phyloP scores from a whole-genome alignment of 2,888 invertebrate genomes.

The Hemistola chrysoprasaria region DNA sequence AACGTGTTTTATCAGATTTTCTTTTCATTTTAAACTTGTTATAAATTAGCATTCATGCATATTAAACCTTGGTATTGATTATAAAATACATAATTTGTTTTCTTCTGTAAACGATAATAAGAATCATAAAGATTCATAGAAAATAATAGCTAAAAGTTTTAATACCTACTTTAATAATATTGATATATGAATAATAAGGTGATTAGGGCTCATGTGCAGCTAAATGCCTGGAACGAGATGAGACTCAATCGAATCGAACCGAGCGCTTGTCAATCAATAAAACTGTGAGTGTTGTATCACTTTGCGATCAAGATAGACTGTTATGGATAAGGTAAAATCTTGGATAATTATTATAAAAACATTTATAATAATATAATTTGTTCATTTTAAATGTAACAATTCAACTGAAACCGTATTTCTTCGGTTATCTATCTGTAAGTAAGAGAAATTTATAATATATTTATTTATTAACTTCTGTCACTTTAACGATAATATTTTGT shows the following conservation, averaged over 20 bases:
- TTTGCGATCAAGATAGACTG: slow-evolving; percentile 45
- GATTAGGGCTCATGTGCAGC: slow-evolving; percentile 54
- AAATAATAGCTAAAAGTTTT: slow-evolving; percentile 1
- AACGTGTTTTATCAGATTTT: slow-evolving; percentile 1
- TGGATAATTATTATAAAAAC: slow-evolving; percentile 9
- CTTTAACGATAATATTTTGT: no score
- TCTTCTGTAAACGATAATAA: no score
- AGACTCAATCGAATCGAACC: slow-evolving; percentile 72
- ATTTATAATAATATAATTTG: no score
- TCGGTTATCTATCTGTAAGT: no score
- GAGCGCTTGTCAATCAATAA: slow-evolving; percentile 79
- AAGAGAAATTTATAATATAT: no score
- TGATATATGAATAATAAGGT: slow-evolving; percentile 10
- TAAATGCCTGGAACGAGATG: slow-evolving; percentile 65
- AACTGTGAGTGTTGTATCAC: slow-evolving; percentile 55
- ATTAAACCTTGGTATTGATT: no score
- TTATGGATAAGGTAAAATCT: slow-evolving; percentile 57
- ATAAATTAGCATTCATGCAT: no score
- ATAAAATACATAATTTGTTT: no score
- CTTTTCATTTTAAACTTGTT: no score
- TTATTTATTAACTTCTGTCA: no score
- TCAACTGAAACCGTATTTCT: no score
- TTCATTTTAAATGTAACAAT: no score
- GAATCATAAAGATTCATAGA: not conserved
- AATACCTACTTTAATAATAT: not conserved